phyloP scores from a whole-genome alignment of 1,140 invertebrate genomes.

The Drosophila asahinai region DNA sequence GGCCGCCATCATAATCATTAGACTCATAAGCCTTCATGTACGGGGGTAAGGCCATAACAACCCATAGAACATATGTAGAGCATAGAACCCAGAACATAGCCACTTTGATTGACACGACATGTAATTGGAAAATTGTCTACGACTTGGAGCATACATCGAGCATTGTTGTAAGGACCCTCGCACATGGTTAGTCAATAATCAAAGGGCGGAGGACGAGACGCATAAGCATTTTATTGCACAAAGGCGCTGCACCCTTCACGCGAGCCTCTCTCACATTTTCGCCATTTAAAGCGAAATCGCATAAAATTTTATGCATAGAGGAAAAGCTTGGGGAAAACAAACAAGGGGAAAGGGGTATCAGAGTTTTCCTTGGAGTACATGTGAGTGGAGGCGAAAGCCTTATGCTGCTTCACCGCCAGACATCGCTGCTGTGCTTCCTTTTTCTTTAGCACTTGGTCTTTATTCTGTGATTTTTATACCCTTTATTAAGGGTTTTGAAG shows the following conservation, averaged over 20 bases:
- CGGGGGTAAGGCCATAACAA: constrained; percentile 29
- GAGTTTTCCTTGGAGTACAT: neutral
- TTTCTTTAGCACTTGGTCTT: neutral
- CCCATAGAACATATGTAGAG: constrained; percentile 3
- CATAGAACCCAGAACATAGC: constrained; percentile 7
- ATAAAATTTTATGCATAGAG: constrained; percentile 51
- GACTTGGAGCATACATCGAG: constrained; percentile 53
- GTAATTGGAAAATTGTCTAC: constrained; percentile 81
- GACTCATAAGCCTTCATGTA: constrained; percentile 53
- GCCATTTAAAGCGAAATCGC: constrained; percentile 31
- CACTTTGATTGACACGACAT: constrained; percentile 69
- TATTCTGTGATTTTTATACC: constrained; percentile 1
- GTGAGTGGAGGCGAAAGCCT: neutral
- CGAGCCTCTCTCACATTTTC: constrained; percentile 2
- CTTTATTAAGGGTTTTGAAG: neutral
- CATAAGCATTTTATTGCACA: constrained; percentile 63
- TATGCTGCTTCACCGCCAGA: constrained; percentile 37
- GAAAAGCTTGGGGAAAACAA: constrained; percentile 11
- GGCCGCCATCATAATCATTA: constrained; percentile 56
- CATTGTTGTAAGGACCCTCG: constrained; percentile 23
- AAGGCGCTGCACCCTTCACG: constrained; percentile 17
- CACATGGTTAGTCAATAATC: constrained; percentile 65
- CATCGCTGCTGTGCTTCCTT: constrained; percentile 2
- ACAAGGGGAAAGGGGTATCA: too few relatives aligned
- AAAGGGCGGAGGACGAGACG: constrained; percentile 25